These are phyloP conservation scores for Panagrolaimus sp. DNA, from an alignment of 1,140 invertebrate genomes.

Conservation along the genomic window DNA sequence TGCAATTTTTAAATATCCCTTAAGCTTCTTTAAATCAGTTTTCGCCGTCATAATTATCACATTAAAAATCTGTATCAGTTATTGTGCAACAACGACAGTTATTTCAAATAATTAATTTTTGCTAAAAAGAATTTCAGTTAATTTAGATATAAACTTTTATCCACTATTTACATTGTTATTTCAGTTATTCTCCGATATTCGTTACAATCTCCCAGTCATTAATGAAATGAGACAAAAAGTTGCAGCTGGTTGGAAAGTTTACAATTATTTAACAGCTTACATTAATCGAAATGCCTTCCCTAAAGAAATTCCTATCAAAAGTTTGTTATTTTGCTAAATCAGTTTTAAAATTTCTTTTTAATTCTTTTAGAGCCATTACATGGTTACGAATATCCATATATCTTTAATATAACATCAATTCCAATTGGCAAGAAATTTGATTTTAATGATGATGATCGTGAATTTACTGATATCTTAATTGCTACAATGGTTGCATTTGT, in stretches of 20 bases:
- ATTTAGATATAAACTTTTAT: too few species aligned
- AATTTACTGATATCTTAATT: not conserved
- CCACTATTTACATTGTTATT: too few species aligned
- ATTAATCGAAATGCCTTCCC: not conserved
- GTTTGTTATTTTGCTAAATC: not conserved
- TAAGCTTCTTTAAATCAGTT: too few species aligned
- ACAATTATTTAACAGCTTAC: not conserved
- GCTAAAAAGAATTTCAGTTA: too few species aligned
- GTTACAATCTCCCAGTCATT: not conserved
- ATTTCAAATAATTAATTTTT: too few species aligned
- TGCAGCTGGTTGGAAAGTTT: not conserved
- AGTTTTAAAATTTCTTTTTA: not conserved
- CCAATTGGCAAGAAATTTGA: not conserved
- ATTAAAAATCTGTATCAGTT: too few species aligned
- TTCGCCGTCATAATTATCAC: too few species aligned
- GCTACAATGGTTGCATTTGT: slow-evolving; percentile 5
- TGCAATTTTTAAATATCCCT: too few species aligned
- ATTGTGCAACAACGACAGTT: too few species aligned
- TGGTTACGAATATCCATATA: not conserved
- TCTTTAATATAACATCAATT: not conserved
- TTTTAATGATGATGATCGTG: not conserved
- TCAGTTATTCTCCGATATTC: not conserved
- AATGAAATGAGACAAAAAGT: not conserved
- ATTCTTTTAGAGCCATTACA: slow-evolving; percentile 1
- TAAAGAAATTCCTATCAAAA: not conserved